Base-by-base conservation (phyloP, 2,113 vertebrate genomes). In the Macheiramphus alcinus region DNA sequence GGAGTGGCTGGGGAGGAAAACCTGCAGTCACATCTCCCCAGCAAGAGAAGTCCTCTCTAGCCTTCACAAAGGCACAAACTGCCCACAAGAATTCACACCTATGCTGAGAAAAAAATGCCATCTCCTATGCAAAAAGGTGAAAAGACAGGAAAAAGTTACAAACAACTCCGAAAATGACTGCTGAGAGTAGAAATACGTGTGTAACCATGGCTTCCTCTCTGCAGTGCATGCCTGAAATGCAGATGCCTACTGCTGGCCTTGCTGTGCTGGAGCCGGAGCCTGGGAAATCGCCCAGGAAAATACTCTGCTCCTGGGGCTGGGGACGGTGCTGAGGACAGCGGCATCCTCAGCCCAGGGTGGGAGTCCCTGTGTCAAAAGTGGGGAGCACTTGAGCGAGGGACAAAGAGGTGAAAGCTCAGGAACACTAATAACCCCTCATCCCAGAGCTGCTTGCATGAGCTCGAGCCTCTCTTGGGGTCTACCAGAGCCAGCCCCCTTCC, bases 341-440 rank as follows among this genome's bases (percentile, higher is more conserved):
- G 23, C 3, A 18, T 17, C 19, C 68, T 90, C 36, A 52, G 50
- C 40, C 15, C 36, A 22, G 22, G 10, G 23, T 61, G 27, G 16
- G 23, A 23, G 36, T 22, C 40, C 19, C 36, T 61, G 58, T 25
- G n/a, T 40, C 27, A 12, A 27, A 85, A 62, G 42, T 9, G 25
- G 17, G 38, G 21, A 62, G 53, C 1, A 1, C 43, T 48, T 65
- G 59, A 65, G 36, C 4, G 3, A 68, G 29, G 19, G 29, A 4
- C 38, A 55, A 40, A 73, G 36, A 27, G 5, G 22, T 3, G 3
- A 34, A 67, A 86, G 3, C 42, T 5, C 48, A 9, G 10, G 34
- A 50, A 34, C 4, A 4, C 3, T 20, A 9, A 8, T 8, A 27
- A 16, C 2, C 1, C 7, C 25, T 6, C 1, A 1, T 61, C 16